A percentile compares a stretch with the other conserved stretches of the same genome.
These are phyloP conservation scores for Drosophila kambysellisi DNA, from an alignment of 2,888 invertebrate genomes.

Conservation along the genomic window DNA sequence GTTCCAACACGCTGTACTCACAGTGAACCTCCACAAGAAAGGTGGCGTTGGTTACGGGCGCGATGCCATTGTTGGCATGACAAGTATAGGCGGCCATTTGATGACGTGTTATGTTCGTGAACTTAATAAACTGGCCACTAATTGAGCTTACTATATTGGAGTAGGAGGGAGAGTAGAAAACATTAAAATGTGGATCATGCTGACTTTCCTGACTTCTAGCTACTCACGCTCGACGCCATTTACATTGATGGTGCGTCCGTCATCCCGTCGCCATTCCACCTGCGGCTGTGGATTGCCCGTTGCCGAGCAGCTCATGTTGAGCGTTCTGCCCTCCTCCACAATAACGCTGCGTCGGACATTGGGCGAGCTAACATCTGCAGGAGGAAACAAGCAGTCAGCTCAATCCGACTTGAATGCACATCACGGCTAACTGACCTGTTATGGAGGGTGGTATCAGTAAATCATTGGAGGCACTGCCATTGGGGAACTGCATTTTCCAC, in stretches of 20 bases:
- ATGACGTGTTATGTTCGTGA: slow-evolving; percentile 89
- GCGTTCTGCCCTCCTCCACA: slow-evolving; percentile 92
- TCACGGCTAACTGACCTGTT: slow-evolving; percentile 86
- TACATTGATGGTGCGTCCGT: slow-evolving; percentile 88
- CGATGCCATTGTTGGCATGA: slow-evolving; percentile 93
- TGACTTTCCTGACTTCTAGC: too few species aligned
- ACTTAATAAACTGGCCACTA: slow-evolving; percentile 91
- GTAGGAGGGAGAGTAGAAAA: slow-evolving; percentile 27
- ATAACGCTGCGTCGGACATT: slow-evolving; percentile 87
- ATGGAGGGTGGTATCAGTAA: slow-evolving; percentile 95
- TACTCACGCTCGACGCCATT: slow-evolving; percentile 88
- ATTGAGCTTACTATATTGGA: slow-evolving; percentile 88
- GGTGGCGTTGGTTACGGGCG: slow-evolving; percentile 92
- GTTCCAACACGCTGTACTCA: slow-evolving; percentile 86
- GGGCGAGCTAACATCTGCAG: slow-evolving; percentile 79
- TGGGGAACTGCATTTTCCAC: slow-evolving; percentile 87
- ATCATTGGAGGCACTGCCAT: slow-evolving; percentile 87
- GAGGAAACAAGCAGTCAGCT: neutral
- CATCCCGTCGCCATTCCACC: slow-evolving; percentile 91
- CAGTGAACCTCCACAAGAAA: slow-evolving; percentile 95
- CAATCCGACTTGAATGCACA: too few species aligned
- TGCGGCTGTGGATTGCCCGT: slow-evolving; percentile 91
- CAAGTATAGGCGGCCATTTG: slow-evolving; percentile 92
- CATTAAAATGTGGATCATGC: neutral
- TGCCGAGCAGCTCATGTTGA: slow-evolving; percentile 93